Conservation (phyloP, 2,797 vertebrate genomes). For the Hafferia zeledoni region DNA sequence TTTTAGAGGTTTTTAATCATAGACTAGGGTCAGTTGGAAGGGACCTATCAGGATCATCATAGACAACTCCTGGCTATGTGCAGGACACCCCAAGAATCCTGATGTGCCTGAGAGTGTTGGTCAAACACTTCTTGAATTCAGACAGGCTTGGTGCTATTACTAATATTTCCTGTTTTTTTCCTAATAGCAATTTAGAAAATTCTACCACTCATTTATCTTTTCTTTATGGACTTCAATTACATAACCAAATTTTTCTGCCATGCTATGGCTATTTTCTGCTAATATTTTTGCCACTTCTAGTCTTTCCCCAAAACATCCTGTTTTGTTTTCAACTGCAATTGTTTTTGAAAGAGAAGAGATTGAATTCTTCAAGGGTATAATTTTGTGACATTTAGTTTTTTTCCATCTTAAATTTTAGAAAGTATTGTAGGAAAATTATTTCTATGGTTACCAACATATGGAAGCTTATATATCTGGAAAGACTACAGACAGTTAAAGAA, state of each 20-base stretch:
- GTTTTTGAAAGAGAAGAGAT: background rate
- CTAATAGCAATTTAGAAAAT: background rate
- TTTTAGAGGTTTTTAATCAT: background rate
- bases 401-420: constrained; percentile 13
- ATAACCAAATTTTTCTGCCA: background rate
- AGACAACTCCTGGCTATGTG: background rate
- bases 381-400: background rate
- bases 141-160: background rate
- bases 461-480: background rate
- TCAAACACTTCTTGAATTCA: background rate
- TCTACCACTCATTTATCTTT: background rate
- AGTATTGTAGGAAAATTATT: background rate
- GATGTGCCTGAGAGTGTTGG: background rate
- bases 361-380: background rate
- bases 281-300: background rate
- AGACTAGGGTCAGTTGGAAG: background rate
- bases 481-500: background rate
- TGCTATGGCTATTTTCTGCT: background rate
- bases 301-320: background rate
- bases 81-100: background rate
- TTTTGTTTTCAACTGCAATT: background rate
- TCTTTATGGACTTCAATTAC: background rate
- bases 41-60: background rate
- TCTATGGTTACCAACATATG: constrained; percentile 10
- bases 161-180: background rate